Conservation (phyloP, 2,113 vertebrate species). For the Chlamydotis undulata region DNA sequence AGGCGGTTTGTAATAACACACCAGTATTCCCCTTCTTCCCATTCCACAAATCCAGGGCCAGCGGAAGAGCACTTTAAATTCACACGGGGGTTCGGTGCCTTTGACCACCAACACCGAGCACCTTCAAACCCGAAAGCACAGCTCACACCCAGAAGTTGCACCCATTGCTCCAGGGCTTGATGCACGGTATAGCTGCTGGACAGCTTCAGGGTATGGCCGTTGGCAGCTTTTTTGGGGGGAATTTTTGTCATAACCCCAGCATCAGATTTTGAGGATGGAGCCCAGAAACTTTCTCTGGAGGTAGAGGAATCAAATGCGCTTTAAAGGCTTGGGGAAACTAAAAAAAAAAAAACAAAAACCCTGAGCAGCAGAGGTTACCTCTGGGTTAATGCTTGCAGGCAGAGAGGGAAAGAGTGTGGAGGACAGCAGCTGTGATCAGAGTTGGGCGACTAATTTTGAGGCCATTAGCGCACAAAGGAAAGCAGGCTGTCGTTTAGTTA, state of each 20-base stretch:
- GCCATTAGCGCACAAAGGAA: not conserved
- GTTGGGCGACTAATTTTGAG: not conserved
- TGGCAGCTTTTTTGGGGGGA: accelerated
- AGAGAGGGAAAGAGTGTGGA: not conserved
- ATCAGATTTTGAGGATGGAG: not conserved
- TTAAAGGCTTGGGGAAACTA: not conserved
- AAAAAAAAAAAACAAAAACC: too few species aligned
- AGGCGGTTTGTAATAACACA: too few species aligned
- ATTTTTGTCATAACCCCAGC: not conserved
- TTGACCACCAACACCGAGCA: not conserved
- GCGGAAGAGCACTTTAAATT: not conserved
- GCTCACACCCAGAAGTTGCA: accelerated
- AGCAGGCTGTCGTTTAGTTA: not conserved
- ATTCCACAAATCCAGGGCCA: not conserved
- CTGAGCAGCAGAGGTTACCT: not conserved
- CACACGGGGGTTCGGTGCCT: not conserved
- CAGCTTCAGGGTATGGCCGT: accelerated
- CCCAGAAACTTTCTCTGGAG: not conserved
- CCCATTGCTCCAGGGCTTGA: not conserved
- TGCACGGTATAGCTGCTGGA: accelerated
- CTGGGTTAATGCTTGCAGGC: accelerated
- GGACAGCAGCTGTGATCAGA: not conserved
- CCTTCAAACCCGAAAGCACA: accelerated
- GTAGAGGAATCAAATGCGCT: not conserved
- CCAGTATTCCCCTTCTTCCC: not conserved